A percentile compares a stretch with the other conserved stretches of the same genome.
phyloP scores from a whole-genome alignment of 2,113 vertebrate genomes.

The Rhizomys pruinosus region DNA sequence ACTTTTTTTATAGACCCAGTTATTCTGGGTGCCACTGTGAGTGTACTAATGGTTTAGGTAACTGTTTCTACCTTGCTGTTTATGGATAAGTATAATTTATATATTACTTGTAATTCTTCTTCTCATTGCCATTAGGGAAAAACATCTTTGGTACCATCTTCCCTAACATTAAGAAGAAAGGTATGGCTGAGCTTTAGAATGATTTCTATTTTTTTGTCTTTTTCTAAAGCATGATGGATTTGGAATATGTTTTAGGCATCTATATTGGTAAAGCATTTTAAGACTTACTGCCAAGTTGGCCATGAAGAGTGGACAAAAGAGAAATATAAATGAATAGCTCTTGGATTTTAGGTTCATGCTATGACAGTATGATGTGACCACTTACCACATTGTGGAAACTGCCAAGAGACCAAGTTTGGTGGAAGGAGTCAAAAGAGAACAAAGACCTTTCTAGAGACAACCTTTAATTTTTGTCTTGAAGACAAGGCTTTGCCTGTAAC shows the following conservation, averaged over 20 bases:
- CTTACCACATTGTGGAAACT: background rate
- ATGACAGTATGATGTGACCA: background rate
- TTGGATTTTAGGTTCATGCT: background rate
- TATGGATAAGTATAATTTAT: no score
- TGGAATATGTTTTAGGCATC: background rate
- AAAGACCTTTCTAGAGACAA: no score
- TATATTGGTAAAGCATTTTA: background rate
- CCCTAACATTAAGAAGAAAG: background rate
- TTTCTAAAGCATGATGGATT: conserved; percentile 8
- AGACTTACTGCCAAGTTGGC: background rate
- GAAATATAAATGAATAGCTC: background rate
- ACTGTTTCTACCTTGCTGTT: no score
- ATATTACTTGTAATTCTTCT: no score
- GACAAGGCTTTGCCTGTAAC: conserved; percentile 28
- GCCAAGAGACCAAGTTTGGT: background rate
- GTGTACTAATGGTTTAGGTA: no score
- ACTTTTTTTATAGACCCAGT: no score
- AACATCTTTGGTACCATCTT: background rate
- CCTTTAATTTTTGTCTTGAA: background rate
- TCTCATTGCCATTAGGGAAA: background rate
- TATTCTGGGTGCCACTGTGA: no score
- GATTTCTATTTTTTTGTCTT: background rate
- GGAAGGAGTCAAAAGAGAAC: background rate
- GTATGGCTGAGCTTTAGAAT: background rate
- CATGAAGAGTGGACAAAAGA: background rate